phyloP scores from a whole-genome alignment of 2,797 vertebrate genomes.

The Gambelia wislizenii region DNA sequence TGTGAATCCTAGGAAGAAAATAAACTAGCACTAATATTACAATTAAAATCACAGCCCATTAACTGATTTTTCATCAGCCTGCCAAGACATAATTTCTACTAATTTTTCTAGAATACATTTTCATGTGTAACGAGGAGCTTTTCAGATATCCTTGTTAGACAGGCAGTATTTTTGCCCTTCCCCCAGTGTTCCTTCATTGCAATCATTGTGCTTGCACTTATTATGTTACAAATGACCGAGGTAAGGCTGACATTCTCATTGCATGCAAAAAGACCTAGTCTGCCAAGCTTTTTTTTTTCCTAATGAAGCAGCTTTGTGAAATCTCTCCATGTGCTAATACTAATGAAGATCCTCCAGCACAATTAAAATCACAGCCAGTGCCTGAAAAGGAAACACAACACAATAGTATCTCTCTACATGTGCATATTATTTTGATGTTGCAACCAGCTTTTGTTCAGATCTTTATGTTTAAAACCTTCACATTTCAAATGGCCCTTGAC shows the following conservation, averaged over 20 bases:
- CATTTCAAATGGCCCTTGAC: slow-evolving; percentile 30
- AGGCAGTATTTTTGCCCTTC: slow-evolving; percentile 88
- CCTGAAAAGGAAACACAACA: slow-evolving; percentile 84
- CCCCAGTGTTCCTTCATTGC: slow-evolving; percentile 87
- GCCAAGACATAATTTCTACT: slow-evolving; percentile 87
- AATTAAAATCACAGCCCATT: slow-evolving; percentile 91
- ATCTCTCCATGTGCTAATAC: slow-evolving; percentile 88
- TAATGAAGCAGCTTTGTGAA: slow-evolving; percentile 91
- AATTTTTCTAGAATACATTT: slow-evolving; percentile 90
- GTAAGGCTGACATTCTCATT: slow-evolving; percentile 93
- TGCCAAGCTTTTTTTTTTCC: slow-evolving; percentile 83
- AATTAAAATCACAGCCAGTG: slow-evolving; percentile 90
- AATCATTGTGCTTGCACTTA: slow-evolving; percentile 95
- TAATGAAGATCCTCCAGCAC: slow-evolving; percentile 98
- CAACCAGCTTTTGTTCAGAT: slow-evolving; percentile 59
- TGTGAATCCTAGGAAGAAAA: slow-evolving; percentile 83
- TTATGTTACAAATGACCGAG: slow-evolving; percentile 99
- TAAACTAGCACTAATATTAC: slow-evolving; percentile 90
- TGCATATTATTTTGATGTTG: slow-evolving; percentile 65
- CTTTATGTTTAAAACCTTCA: slow-evolving; percentile 29
- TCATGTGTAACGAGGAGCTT: slow-evolving; percentile 92
- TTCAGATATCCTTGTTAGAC: slow-evolving; percentile 87
- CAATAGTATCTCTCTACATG: slow-evolving; percentile 89
- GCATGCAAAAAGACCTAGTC: slow-evolving; percentile 91
- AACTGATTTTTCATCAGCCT: slow-evolving; percentile 90